phyloP scores from a whole-genome alignment of 64 coral and sea anemone genomes.

The Catalaphyllia jardinei region DNA sequence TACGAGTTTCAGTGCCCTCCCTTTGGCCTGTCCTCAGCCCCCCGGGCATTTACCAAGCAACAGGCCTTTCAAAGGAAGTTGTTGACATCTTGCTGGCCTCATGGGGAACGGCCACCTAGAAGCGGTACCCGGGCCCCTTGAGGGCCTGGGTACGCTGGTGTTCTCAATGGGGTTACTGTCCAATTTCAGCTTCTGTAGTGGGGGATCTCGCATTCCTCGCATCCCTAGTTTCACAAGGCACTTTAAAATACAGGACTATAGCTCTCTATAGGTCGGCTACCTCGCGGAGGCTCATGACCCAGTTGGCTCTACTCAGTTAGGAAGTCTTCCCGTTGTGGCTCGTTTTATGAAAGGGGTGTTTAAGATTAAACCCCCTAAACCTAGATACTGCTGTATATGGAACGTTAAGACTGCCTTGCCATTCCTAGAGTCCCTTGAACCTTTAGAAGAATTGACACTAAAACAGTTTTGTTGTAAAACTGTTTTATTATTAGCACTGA shows the following conservation, averaged over 20 bases:
- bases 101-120: too few relatives aligned
- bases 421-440: slow-evolving; percentile 3
- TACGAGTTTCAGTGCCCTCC: slow-evolving; percentile 41
- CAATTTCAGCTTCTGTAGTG: background rate
- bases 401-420: background rate
- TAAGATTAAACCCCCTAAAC: background rate
- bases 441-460: background rate
- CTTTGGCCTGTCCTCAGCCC: slow-evolving; percentile 49
- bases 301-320: slow-evolving; percentile 23
- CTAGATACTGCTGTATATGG: background rate
- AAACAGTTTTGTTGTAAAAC: slow-evolving; percentile 8
- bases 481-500: slow-evolving; percentile 10
- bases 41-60: slow-evolving; percentile 33
- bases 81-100: background rate
- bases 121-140: too few relatives aligned
- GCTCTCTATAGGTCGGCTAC: slow-evolving; percentile 25
- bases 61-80: too few relatives aligned
- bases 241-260: slow-evolving; percentile 17
- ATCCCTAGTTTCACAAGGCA: background rate
- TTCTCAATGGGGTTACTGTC: background rate
- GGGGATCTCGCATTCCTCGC: background rate
- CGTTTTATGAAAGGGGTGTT: slow-evolving; percentile 34
- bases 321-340: slow-evolving; percentile 26
- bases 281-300: background rate
- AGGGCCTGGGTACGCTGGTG: background rate